Percentiles rank a stretch among this genome's conserved stretches.
phyloP scores from a whole-genome alignment of 2,797 vertebrate genomes.

The Erithacus rubecula region DNA sequence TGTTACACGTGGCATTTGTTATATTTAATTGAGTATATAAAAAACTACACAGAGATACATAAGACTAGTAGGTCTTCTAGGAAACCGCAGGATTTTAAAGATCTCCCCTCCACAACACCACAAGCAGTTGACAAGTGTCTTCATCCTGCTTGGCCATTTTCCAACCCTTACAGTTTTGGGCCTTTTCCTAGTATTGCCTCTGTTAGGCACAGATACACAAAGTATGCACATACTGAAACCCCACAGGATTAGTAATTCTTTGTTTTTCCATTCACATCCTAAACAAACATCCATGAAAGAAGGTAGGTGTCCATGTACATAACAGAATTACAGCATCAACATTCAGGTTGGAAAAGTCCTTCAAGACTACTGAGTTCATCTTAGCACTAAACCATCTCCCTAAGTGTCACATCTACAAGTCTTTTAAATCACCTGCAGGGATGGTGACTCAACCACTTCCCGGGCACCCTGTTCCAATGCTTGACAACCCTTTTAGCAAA shows the following conservation, averaged over 20 bases:
- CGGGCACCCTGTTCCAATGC: background rate
- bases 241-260: background rate
- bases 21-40: background rate
- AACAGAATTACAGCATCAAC: background rate
- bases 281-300: background rate
- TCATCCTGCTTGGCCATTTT: background rate
- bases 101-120: background rate
- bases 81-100: background rate
- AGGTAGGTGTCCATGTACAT: background rate
- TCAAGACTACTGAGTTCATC: background rate
- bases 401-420: background rate
- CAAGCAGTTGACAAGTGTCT: background rate
- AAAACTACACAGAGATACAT: background rate
- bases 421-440: background rate
- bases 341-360: background rate
- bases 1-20: background rate
- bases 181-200: background rate
- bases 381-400: background rate
- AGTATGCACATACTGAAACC: background rate
- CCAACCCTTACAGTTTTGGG: background rate
- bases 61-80: background rate
- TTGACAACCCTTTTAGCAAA: background rate
- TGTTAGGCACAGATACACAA: background rate
- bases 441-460: background rate
- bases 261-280: background rate